Percentiles rank a stretch among this genome's conserved stretches.
phyloP scores from a whole-genome alignment of 1,140 invertebrate species.

The Drosophila sproati region DNA sequence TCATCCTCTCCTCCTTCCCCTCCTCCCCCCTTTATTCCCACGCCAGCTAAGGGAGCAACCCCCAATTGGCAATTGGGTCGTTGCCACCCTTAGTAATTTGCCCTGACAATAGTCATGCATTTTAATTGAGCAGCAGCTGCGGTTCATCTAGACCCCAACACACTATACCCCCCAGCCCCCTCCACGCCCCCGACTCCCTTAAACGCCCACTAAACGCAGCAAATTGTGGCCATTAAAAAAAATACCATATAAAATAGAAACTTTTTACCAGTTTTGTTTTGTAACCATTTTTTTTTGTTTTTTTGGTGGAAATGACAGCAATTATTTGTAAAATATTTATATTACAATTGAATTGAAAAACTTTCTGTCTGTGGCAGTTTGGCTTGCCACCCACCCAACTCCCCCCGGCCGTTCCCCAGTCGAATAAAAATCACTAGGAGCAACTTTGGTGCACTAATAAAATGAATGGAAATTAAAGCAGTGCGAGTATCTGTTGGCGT shows the following conservation, averaged over 20 bases:
- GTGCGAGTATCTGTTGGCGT: constrained; percentile 62
- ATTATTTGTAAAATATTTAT: constrained; percentile 84
- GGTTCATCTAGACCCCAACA: constrained; percentile 55
- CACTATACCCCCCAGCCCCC: neutral
- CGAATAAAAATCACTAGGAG: constrained; percentile 31
- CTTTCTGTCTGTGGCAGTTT: constrained; percentile 70
- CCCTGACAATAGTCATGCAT: constrained; percentile 79
- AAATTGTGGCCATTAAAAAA: constrained; percentile 79
- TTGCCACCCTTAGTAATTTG: constrained; percentile 63
- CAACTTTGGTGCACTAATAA: constrained; percentile 74
- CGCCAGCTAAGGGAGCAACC: neutral
- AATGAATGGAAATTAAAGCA: constrained; percentile 79
- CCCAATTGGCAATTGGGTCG: constrained; percentile 17
- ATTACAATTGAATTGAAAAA: constrained; percentile 83
- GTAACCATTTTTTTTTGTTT: constrained; percentile 1
- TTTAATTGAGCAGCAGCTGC: constrained; percentile 80
- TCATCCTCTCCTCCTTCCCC: neutral
- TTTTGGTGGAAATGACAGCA: constrained; percentile 49
- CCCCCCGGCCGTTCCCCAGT: neutral
- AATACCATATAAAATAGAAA: constrained; percentile 75
- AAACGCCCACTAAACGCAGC: constrained; percentile 65
- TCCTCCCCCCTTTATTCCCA: no score
- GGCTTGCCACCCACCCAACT: neutral
- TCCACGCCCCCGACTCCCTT: neutral
- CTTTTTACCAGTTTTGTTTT: constrained; percentile 53